Evolutionary conservation across 1,140 invertebrate species (phyloP), one percentile per base, ranked within the genome.

Genomic region (Dinoponera quadriceps): DNA sequence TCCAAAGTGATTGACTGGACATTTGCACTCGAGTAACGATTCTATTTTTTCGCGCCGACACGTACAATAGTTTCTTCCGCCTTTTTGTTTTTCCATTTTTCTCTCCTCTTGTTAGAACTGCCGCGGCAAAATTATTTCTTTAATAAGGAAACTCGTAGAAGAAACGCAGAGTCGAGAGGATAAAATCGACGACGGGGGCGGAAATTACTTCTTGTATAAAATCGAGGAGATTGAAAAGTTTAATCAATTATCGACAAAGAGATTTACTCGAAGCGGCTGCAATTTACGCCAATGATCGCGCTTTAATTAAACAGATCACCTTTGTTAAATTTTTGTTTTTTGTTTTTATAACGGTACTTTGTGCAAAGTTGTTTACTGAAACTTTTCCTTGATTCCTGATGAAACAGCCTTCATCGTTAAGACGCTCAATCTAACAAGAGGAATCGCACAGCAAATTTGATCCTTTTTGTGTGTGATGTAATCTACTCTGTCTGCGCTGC

Each of bases 211-310:
- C 75, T 69, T 71, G 51, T 57, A 69, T 57, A 69, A 71, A 80
- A 71, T 80, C 65, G 65, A 38, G n/a, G 33, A 57, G 51, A 80
- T 80, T 80, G 69, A 71, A 78, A 80, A 71, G 75, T 80, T 80
- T 71, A 57, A 80, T 71, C 65, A 80, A 71, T 54, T 71, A 80
- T 80, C 18, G 75, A 51, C 22, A 80, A 71, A 69, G 65, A 51
- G 57, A 80, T 80, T 80, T 80, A 57, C 25, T 71, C 14, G 54
- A 25, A 57, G 20, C 65, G 33, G 57, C 20, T 33, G 59, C 65
- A 71, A 57, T 80, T 80, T 71, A 80, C 65, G 65, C 69, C 71
- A 80, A 80, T 71, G 75, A 80, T 80, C 44, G 14, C 51, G 22
- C 65, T 27, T 69, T 71, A 71, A 80, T 80, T 44, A 80, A 71